A percentile compares a stretch with the other conserved stretches of the same genome.
These are phyloP conservation scores for Chloroclystis v-ata DNA, from an alignment of 2,888 invertebrate species.

Conservation along the genomic window DNA sequence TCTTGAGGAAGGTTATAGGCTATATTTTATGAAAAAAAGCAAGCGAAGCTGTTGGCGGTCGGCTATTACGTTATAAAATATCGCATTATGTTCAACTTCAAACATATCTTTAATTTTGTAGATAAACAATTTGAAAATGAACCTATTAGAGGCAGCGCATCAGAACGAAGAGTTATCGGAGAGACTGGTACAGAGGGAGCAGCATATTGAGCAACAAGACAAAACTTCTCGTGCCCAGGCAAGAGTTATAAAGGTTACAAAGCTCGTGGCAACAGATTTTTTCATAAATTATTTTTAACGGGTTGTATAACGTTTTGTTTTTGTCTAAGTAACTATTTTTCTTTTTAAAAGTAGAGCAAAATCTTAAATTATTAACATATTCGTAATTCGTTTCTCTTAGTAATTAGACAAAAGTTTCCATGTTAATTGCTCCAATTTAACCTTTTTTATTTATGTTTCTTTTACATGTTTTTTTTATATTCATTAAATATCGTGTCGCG, in stretches of 20 bases:
- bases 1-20: too few species aligned
- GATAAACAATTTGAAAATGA: slow-evolving; percentile 66
- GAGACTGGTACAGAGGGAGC: slow-evolving; percentile 72
- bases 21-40: too few species aligned
- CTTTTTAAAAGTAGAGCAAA: too few species aligned
- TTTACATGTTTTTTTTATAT: slow-evolving; percentile 17
- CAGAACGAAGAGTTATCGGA: slow-evolving; percentile 72
- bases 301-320: too few species aligned
- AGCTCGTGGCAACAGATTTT: slow-evolving; percentile 20
- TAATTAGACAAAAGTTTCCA: too few species aligned
- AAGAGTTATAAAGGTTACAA: slow-evolving; percentile 77
- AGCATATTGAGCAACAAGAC: slow-evolving; percentile 78
- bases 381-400: too few species aligned
- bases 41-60: too few species aligned
- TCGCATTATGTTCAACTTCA: too few species aligned
- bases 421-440: too few species aligned
- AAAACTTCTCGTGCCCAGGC: slow-evolving; percentile 80
- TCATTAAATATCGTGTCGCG: slow-evolving; percentile 14
- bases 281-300: neutral
- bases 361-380: too few species aligned
- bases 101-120: slow-evolving; percentile 30
- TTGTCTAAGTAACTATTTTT: neutral
- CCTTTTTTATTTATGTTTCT: neutral
- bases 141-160: slow-evolving; percentile 60
- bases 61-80: too few species aligned